Base-by-base conservation (phyloP, 1,140 invertebrate genomes). In the Polypedilum pembai region DNA sequence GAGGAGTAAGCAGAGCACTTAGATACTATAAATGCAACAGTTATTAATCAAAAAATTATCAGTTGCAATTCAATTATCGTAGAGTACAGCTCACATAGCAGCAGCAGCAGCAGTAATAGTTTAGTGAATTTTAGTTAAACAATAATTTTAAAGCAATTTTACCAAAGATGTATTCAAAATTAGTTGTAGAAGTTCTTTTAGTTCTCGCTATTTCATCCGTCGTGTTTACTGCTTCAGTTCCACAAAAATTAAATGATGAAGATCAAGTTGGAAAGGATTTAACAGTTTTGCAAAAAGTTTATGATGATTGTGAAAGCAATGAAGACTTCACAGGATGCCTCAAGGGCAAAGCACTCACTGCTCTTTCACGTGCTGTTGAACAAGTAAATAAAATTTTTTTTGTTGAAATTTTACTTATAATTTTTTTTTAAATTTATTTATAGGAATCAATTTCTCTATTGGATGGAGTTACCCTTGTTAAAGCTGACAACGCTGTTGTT, bases 251-350 rank as follows among this genome's bases (percentile, higher is more conserved):
- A 20, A 56, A 12, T 56, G 65, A 69, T 69, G 17, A 18, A 20
- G 8, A 20, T 20, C 65, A 69, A 73, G 7, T 76, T 45, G 75
- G 79, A 75, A 76, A 85, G 2, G 85, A 86, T 33, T 84, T 86
- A 74, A 78, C 80, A 65, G 80, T 86, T 76, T 79, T 85, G 77
- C 83, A 85, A 75, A 85, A 86, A 78, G 83, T 87, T 73, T 87
- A 87, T 76, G 86, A 87, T 74, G 86, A 87, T 77, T 87, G 86
- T 80, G 86, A 85, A 80, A 81, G 83, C 45, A 85, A 85, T 74
- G 84, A 84, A 77, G 85, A 87, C 77, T 83, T 87, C 76, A 83
- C 85, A 40, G 81, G 81, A 75, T 87, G 86, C 77, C 80, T 87
- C 8, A 87, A 87, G 77, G 83, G 85, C 45, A 87, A 87, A 78